Base-by-base conservation (phyloP, 2,888 invertebrate genomes). In the Agriopis aurantiaria region DNA sequence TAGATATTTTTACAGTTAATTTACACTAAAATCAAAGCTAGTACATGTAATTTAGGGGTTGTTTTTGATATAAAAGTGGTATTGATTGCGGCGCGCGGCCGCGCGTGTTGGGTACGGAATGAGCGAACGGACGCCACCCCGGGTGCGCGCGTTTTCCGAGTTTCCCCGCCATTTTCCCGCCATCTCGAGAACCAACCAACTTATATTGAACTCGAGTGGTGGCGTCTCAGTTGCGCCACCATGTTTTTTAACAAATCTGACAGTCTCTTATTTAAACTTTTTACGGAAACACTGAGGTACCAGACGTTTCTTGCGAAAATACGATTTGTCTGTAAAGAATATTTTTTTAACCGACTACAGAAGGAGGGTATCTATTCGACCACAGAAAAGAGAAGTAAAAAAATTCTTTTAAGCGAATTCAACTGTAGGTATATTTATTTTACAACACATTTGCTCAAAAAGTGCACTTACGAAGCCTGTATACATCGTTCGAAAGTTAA, bases 61-160 rank as follows among this genome's bases (percentile, higher is more conserved):
- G 74, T 78, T 75, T 78, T 75, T 74, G 68, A 74, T 75, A 76
- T 80, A 79, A 82, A 84, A 82, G 81, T 76, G 74, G 80, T 91
- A 92, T 92, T 84, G 92, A 92, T 92, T 90, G 89, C 90, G 91
- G 88, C 92, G 91, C 91, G 86, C 90, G 85, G 88, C 88, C 89
- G 89, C 90, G 88, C 90, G 87, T 74, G 86, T 85, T 79, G 75
- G 40, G 75, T 81, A 86, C 90, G 83, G 91, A 92, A 88, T 91
- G 93, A 91, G 80, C 84, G 85, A 82, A 77, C 75, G 70, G 68
- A 75, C 78, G 79, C 81, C 82, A 81, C 81, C 81, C 82, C 80
- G 74, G 73, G 79, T 92, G 93, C 92, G 93, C 93, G 88, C 89
- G 91, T 92, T 93, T 93, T 92, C 92, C 91, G 78, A 85, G 76